These are phyloP conservation scores for Harlomillsia oculata DNA, from an alignment of 1,140 invertebrate species.

Conservation along the genomic window DNA sequence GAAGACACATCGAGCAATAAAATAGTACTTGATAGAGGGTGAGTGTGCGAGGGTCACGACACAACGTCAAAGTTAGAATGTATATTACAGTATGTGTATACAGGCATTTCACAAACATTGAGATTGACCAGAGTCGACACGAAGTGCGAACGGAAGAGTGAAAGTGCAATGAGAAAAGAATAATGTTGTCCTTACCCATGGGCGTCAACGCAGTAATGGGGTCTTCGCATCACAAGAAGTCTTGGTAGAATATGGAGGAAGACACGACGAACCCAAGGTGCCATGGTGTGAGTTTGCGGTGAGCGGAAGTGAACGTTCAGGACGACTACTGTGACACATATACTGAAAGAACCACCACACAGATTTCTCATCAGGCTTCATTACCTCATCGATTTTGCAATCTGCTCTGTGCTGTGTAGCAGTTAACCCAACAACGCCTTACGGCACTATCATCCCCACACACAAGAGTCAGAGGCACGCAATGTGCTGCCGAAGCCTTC, in stretches of 20 bases:
- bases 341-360: constrained; percentile 38
- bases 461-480: no score
- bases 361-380: constrained; percentile 23
- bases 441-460: no score
- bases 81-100: no score
- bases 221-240: constrained; percentile 68
- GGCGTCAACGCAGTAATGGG: constrained; percentile 68
- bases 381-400: constrained; percentile 34
- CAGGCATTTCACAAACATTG: no score
- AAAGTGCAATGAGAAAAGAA: no score
- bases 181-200: constrained; percentile 48
- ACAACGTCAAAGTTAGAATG: no score
- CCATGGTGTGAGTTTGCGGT: constrained; percentile 88
- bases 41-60: no score
- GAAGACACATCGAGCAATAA: no score
- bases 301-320: constrained; percentile 85
- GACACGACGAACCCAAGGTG: constrained; percentile 81
- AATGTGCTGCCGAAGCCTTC: no score
- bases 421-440: background rate
- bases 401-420: constrained; percentile 14
- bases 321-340: constrained; percentile 56
- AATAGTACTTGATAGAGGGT: no score
- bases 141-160: no score
- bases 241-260: constrained; percentile 84
- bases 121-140: background rate